A percentile compares a stretch with the other conserved stretches of the same genome.
phyloP scores from a whole-genome alignment of 2,888 invertebrate genomes.

The Invenusta paracnida region DNA sequence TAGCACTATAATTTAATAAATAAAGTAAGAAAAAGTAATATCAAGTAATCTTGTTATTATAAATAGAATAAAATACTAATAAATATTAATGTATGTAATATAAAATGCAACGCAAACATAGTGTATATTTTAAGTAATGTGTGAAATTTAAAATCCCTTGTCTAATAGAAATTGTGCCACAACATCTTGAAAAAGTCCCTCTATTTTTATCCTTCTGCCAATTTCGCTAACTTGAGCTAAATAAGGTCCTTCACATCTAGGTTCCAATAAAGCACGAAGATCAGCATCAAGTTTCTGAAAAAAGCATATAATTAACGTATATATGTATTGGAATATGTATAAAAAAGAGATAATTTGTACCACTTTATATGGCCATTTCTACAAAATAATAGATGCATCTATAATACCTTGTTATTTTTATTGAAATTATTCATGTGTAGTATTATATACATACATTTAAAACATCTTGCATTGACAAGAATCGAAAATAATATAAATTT shows the following conservation, averaged over 20 bases:
- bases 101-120: no score
- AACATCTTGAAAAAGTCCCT: slow-evolving; percentile 28
- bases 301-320: not conserved
- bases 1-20: no score
- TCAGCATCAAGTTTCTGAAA: not conserved
- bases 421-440: not conserved
- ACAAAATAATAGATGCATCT: not conserved
- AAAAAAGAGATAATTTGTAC: not conserved
- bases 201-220: not conserved
- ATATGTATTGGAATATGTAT: not conserved
- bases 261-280: not conserved
- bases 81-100: no score
- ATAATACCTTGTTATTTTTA: not conserved
- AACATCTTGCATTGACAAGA: no score
- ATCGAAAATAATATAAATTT: no score
- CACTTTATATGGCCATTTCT: no score
- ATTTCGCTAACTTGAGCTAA: not conserved
- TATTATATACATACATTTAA: no score
- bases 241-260: not conserved
- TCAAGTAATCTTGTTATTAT: no score
- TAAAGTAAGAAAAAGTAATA: no score
- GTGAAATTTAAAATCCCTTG: slow-evolving; percentile 30
- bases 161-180: slow-evolving; percentile 3
- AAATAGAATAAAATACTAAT: no score
- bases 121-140: no score